A percentile compares a stretch with the other conserved stretches of the same genome.
Evolutionary conservation across 1,140 invertebrate species (phyloP).

Genomic region (Sinonovacula constricta): DNA sequence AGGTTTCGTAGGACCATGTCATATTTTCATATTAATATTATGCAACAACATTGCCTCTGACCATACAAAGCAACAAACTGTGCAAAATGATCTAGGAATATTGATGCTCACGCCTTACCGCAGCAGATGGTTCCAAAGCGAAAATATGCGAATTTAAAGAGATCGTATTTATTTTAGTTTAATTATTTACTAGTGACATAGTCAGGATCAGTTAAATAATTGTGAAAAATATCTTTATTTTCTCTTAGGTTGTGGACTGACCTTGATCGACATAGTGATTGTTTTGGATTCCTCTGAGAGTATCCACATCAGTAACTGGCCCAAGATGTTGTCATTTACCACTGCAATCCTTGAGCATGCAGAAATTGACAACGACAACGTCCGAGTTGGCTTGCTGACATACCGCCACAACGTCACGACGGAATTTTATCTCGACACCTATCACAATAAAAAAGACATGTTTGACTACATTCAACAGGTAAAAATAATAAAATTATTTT

Average conservation of each 20-base stretch:
- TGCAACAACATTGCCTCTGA: no score
- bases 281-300: slow-evolving; percentile 45
- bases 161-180: no score
- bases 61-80: no score
- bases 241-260: slow-evolving; percentile 30
- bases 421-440: slow-evolving; percentile 32
- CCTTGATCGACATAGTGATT: slow-evolving; percentile 28
- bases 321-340: slow-evolving; percentile 33
- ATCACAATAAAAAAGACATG: slow-evolving; percentile 12
- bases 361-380: slow-evolving; percentile 47
- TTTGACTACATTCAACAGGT: slow-evolving; percentile 11
- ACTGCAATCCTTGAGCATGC: slow-evolving; percentile 21
- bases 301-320: slow-evolving; percentile 19
- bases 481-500: slow-evolving; percentile 3
- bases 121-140: no score
- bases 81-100: no score
- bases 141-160: no score
- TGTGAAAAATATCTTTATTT: no score
- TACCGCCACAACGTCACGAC: slow-evolving; percentile 40
- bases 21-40: no score
- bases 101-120: no score
- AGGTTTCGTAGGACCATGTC: no score
- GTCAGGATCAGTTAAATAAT: no score
- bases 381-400: slow-evolving; percentile 36
- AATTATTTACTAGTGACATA: no score